Conservation (phyloP, 2,797 vertebrate species). For the Dicrostonyx torquatus region DNA sequence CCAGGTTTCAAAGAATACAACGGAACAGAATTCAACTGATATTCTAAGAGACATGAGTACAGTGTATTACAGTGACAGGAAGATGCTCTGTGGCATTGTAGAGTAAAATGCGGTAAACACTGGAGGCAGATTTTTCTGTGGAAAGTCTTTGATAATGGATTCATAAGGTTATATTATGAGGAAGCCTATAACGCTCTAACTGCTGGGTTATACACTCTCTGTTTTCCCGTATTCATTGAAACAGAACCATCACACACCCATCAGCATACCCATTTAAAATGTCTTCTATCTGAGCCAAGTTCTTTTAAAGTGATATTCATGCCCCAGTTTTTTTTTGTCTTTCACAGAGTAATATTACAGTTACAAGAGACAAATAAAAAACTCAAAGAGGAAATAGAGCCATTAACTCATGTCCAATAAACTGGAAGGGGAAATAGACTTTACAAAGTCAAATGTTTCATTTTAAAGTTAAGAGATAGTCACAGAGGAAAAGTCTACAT, state of each 20-base stretch:
- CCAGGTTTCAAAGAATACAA: not conserved
- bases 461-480: constrained; percentile 15
- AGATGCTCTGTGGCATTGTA: not conserved
- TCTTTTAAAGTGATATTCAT: not conserved
- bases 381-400: not conserved
- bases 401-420: not conserved
- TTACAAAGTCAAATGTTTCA: not conserved
- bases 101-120: not conserved
- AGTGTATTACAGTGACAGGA: not conserved
- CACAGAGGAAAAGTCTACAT: not conserved
- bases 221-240: not conserved
- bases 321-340: not conserved
- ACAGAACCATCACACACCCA: not conserved
- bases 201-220: not conserved
- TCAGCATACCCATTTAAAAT: not conserved
- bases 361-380: not conserved
- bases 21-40: not conserved
- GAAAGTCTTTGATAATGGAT: not conserved
- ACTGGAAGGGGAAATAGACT: not conserved
- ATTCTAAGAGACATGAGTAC: not conserved
- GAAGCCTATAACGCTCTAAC: not conserved
- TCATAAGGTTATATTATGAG: not conserved
- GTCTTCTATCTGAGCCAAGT: not conserved
- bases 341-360: not conserved
- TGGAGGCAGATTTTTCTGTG: not conserved